Conservation (phyloP, 2,113 vertebrate species). For the Nanorana parkeri region DNA sequence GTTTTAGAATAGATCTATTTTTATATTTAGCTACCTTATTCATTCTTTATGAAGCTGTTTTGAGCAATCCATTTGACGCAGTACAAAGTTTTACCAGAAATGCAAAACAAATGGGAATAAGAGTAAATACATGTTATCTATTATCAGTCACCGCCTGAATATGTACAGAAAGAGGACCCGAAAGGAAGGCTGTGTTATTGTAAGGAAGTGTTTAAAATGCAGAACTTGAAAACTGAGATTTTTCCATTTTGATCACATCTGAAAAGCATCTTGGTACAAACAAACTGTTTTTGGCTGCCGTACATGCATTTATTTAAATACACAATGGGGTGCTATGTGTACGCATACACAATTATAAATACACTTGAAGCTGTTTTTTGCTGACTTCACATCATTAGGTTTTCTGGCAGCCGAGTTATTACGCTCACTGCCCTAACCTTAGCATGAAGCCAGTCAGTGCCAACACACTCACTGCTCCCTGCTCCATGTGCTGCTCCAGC, state of each 20-base stretch:
- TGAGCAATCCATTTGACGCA: too few relatives aligned
- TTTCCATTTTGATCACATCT: background rate
- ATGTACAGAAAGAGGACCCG: background rate
- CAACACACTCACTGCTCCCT: constrained; percentile 7
- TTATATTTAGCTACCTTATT: too few relatives aligned
- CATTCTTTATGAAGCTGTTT: too few relatives aligned
- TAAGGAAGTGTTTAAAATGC: background rate
- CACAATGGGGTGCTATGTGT: constrained; percentile 22
- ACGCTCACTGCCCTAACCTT: constrained; percentile 39
- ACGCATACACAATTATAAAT: constrained; percentile 19
- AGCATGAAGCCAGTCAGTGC: constrained; percentile 14
- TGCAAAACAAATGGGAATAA: too few relatives aligned
- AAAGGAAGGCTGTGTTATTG: background rate
- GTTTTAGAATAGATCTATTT: too few relatives aligned
- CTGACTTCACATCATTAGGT: constrained; percentile 28
- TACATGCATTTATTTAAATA: constrained; percentile 10
- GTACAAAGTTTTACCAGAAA: too few relatives aligned
- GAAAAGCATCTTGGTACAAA: constrained; percentile 26
- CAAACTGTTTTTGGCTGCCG: constrained; percentile 30
- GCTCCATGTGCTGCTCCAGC: constrained; percentile 30
- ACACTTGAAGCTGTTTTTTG: background rate
- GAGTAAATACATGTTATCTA: too few relatives aligned
- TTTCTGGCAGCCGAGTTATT: constrained; percentile 43
- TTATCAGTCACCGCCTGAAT: background rate
- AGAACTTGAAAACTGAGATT: background rate